Conservation (phyloP, 2,888 invertebrate species). For the Leistus spinibarbis region DNA sequence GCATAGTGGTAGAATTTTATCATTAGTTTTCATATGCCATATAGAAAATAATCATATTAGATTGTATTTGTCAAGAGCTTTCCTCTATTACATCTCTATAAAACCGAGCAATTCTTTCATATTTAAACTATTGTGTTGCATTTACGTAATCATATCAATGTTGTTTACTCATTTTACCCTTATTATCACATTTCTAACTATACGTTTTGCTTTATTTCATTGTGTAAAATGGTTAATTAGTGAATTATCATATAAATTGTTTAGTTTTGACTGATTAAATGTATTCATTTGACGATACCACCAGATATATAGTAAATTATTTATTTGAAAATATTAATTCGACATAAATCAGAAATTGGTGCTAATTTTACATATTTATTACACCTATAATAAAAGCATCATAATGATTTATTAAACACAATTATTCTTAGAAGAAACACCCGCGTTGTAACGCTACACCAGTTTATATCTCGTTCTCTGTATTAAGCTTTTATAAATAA, state of each 20-base stretch:
- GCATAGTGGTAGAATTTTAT: slow-evolving; percentile 26
- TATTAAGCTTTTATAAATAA: too few species aligned
- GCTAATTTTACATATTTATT: slow-evolving; percentile 33
- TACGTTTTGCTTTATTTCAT: too few species aligned
- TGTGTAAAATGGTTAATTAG: background rate
- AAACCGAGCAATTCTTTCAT: background rate
- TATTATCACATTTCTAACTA: background rate
- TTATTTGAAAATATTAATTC: slow-evolving; percentile 13
- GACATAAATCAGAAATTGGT: slow-evolving; percentile 31
- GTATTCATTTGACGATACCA: slow-evolving; percentile 32
- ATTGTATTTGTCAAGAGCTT: background rate
- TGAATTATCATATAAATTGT: background rate
- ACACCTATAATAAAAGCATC: slow-evolving; percentile 28
- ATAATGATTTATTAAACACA: slow-evolving; percentile 13
- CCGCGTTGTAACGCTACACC: too few species aligned
- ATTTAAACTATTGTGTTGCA: background rate
- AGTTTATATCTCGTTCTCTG: too few species aligned
- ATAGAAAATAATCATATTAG: slow-evolving; percentile 13
- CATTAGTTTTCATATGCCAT: slow-evolving; percentile 21
- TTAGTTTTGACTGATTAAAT: background rate
- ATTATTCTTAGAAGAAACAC: too few species aligned
- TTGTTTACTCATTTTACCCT: background rate
- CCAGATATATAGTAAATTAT: slow-evolving; percentile 17
- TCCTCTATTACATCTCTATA: background rate
- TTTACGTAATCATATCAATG: background rate